Percentiles rank a stretch among this genome's conserved stretches.
phyloP scores from a whole-genome alignment of 2,113 vertebrate species.

The Neoarius graeffei region DNA sequence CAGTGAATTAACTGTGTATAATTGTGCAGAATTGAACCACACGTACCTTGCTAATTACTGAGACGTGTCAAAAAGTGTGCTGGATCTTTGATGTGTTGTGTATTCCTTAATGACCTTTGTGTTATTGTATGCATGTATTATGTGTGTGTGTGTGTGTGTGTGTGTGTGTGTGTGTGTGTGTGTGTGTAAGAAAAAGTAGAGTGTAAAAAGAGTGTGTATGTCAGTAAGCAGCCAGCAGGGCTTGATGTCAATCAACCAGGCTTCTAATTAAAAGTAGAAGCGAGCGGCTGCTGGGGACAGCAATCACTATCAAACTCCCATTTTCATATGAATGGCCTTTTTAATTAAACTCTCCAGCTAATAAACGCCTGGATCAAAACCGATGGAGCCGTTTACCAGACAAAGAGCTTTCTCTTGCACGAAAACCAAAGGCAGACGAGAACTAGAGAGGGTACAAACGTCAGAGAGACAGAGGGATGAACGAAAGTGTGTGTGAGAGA shows the following conservation, averaged over 20 bases:
- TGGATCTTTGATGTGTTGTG: slow-evolving; percentile 69
- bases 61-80: slow-evolving; percentile 65
- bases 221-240: slow-evolving; percentile 55
- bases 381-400: slow-evolving; percentile 79
- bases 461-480: slow-evolving; percentile 65
- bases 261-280: slow-evolving; percentile 93
- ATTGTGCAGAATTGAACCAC: slow-evolving; percentile 12
- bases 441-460: slow-evolving; percentile 67
- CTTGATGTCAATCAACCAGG: slow-evolving; percentile 76
- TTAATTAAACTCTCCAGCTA: slow-evolving; percentile 91
- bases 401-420: slow-evolving; percentile 71
- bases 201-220: slow-evolving; percentile 6
- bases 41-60: slow-evolving; percentile 65
- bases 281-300: slow-evolving; percentile 88
- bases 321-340: slow-evolving; percentile 97
- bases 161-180: not conserved
- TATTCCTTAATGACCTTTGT: slow-evolving; percentile 66
- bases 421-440: slow-evolving; percentile 49
- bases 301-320: slow-evolving; percentile 87
- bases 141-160: slow-evolving; percentile 30
- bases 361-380: slow-evolving; percentile 80
- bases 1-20: slow-evolving; percentile 41
- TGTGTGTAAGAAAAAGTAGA: not conserved
- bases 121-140: slow-evolving; percentile 55
- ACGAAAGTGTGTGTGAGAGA: slow-evolving; percentile 50